These are phyloP conservation scores for Chrosomus eos DNA, from an alignment of 2,797 vertebrate genomes.

Conservation along the genomic window DNA sequence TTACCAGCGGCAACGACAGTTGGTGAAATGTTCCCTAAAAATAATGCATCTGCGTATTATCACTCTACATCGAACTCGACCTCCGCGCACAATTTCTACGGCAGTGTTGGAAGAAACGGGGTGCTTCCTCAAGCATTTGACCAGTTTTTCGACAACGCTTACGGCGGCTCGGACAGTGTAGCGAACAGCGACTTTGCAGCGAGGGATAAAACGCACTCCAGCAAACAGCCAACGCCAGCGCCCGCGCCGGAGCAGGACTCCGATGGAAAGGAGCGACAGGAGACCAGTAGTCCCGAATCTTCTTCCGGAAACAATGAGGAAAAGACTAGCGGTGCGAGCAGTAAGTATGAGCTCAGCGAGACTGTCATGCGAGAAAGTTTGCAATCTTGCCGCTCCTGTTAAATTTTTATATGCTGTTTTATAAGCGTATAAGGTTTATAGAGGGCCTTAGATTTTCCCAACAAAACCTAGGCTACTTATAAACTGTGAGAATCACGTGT, in stretches of 20 bases:
- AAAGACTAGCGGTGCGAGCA: conserved; percentile 84
- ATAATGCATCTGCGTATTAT: conserved; percentile 81
- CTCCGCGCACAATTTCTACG: conserved; percentile 86
- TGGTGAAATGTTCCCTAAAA: conserved; percentile 91
- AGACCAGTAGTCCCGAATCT: conserved; percentile 93
- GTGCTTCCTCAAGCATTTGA: conserved; percentile 96
- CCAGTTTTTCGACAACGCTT: conserved; percentile 96
- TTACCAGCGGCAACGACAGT: conserved; percentile 84
- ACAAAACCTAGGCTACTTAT: conserved; percentile 91
- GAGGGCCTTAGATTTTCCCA: conserved; percentile 94
- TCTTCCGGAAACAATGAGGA: conserved; percentile 94
- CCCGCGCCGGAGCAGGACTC: conserved; percentile 77
- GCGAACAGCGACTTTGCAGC: conserved; percentile 75
- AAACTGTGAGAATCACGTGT: conserved; percentile 95
- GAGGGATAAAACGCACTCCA: conserved; percentile 81
- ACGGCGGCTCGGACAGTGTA: conserved; percentile 82
- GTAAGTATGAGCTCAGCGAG: conserved; percentile 87
- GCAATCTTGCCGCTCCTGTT: conserved; percentile 89
- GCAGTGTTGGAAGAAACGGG: conserved; percentile 90
- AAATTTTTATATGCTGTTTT: conserved; percentile 99
- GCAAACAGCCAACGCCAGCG: conserved; percentile 77
- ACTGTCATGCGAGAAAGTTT: conserved; percentile 74
- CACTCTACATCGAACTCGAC: conserved; percentile 81
- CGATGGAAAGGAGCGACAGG: conserved; percentile 82
- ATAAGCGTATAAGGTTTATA: conserved; percentile 99